Evolutionary conservation across 2,797 vertebrate species (phyloP), one percentile per base, ranked within the genome.

Genomic region (Leptodactylus fallax): DNA sequence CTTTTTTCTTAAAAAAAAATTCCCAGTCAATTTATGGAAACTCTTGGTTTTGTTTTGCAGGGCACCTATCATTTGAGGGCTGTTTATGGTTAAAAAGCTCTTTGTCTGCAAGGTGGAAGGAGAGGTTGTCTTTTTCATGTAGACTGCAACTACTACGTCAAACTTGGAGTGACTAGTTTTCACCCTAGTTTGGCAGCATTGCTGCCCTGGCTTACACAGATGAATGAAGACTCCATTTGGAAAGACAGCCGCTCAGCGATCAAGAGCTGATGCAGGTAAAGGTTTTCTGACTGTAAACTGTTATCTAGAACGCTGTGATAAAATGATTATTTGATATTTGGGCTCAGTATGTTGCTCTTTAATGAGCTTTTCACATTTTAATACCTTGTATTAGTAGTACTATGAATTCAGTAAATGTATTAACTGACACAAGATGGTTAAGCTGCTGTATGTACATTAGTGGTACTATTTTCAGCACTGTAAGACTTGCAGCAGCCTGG

Each of bases 161-260:
- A 17, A 81, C 90, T 91, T 91, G 90, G 81, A 88, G 92, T 92
- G 90, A 91, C 92, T 90, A 93, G 93, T 95, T 96, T 96, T 96
- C 95, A 95, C 94, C 95, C 95, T 95, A 95, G 91, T 94, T 90
- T 17, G 94, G 96, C 96, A 96, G 97, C 96, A 94, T 93, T 94
- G 96, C 97, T 97, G 97, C 97, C 96, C 95, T 94, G 93, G 92
- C 94, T 96, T 94, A 96, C 95, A 95, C 97, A 96, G 97, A 98
- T 98, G 98, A 98, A 99, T 98, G 97, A 98, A 98, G 97, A 99
- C 97, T 94, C 97, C 97, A 93, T 98, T 97, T 94, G 96, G 96
- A 94, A 98, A 97, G 95, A 95, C 96, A 87, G 95, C 96, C 92
- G 96, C 95, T 94, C 96, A 97, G 85, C 95, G 96, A 90, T 95